Evolutionary conservation across 2,113 vertebrate genomes (phyloP).

Genomic region (Macrotis lagotis): DNA sequence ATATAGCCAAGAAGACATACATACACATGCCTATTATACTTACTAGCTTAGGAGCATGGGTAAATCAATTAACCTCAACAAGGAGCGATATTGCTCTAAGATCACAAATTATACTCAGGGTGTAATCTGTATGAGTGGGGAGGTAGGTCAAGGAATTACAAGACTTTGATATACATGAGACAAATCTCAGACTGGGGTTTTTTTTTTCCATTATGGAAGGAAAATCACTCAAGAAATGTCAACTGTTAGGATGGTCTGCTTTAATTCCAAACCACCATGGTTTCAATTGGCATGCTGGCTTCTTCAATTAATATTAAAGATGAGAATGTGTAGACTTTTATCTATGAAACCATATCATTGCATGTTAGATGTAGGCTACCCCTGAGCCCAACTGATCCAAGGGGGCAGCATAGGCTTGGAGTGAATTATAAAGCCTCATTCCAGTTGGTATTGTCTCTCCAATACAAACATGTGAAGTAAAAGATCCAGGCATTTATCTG

Average conservation of each 20-base stretch:
- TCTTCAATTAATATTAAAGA: slow-evolving; percentile 2
- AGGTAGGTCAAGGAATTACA: not conserved
- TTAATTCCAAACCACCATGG: slow-evolving; percentile 30
- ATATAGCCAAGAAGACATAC: not conserved
- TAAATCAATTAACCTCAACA: not conserved
- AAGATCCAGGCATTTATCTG: not conserved
- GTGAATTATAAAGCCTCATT: slow-evolving; percentile 27
- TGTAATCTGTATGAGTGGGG: not conserved
- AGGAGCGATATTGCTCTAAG: not conserved
- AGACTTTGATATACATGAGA: not conserved
- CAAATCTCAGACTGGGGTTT: not conserved
- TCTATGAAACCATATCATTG: not conserved
- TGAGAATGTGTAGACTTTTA: slow-evolving; percentile 20
- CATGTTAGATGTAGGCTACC: not conserved
- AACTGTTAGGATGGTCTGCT: slow-evolving; percentile 31
- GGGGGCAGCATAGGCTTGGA: not conserved
- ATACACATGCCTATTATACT: not conserved
- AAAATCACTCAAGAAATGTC: slow-evolving; percentile 49
- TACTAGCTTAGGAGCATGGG: not conserved
- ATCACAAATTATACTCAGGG: not conserved
- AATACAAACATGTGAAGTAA: not conserved
- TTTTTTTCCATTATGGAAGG: slow-evolving; percentile 5
- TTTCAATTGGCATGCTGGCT: slow-evolving; percentile 38
- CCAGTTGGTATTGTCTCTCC: not conserved
- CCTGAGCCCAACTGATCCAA: not conserved